Base-by-base conservation (phyloP, 2,888 invertebrate genomes). In the Enchytraeus crypticus region DNA sequence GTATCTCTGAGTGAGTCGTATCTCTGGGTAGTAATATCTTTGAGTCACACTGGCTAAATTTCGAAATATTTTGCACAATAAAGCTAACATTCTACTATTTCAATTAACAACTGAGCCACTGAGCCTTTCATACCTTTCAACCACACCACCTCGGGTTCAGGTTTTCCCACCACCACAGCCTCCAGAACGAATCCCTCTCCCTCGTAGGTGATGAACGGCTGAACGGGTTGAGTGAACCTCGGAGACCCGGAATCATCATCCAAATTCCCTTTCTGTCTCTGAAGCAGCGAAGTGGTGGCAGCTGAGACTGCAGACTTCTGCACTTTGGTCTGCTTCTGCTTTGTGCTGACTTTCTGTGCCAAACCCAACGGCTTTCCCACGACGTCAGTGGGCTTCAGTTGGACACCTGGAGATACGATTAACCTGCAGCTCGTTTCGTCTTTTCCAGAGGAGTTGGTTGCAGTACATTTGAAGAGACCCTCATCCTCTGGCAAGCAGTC, bases 391-490 rank as follows among this genome's bases (percentile, higher is more conserved):
- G 38, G 38, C 8, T 8, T 38, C 11, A 11, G 8, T 18, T 38
- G 8, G 8, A 38, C 18, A 8, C 38, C 38, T 8, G 38, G 38
- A 11, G 8, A 18, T 11, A 38, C 38, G 18, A 38, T 38, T 8
- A 38, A 18, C 8, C 38, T 38, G 38, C 38, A 38, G 8, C 18
- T 18, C 11, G 38, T 38, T 8, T 38, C 38, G 38, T 18, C 8
- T 8, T 18, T 2, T 26, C 21, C 27, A n/a, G 47, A 3, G 32
- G 23, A 34, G 21, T 30, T n/a, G 32, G 30, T 14, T 3, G 2
- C 21, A 11, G n/a, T n/a, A 55, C 93, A 93, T 18, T 23, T 26
- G 45, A 59, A 62, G 23, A 27, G 47, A 8, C 77, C 77, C 56
- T 72, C 71, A 56, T 77, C 77, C 60, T 77, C 77, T 29, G 77